phyloP scores from a whole-genome alignment of 2,113 vertebrate genomes.

The Hypanus sabinus region DNA sequence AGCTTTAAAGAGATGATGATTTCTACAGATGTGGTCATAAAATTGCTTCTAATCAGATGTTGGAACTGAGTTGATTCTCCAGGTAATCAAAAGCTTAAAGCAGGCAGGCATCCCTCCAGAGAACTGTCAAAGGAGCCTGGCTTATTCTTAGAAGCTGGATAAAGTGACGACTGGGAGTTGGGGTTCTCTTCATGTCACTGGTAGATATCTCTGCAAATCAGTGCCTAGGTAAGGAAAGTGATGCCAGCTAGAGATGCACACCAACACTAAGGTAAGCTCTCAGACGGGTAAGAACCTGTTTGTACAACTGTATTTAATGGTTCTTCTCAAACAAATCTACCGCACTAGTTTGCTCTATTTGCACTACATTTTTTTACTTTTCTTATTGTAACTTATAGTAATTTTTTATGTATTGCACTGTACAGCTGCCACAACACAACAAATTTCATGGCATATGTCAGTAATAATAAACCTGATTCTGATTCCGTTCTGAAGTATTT shows the following conservation, averaged over 20 bases:
- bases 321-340: background rate
- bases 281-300: background rate
- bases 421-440: too few relatives aligned
- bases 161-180: background rate
- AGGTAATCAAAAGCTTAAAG: background rate
- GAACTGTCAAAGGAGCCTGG: background rate
- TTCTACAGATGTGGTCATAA: background rate
- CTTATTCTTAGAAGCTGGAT: background rate
- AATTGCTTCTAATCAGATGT: background rate
- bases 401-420: too few relatives aligned
- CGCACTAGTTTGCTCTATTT: too few relatives aligned
- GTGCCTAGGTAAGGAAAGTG: background rate
- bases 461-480: too few relatives aligned
- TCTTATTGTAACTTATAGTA: too few relatives aligned
- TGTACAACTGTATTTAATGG: background rate
- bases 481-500: background rate
- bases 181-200: background rate
- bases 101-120: background rate
- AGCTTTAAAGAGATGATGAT: background rate
- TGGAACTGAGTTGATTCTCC: background rate
- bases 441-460: too few relatives aligned
- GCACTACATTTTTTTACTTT: too few relatives aligned
- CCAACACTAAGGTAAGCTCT: background rate
- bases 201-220: background rate
- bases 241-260: background rate